Base-by-base conservation (phyloP, 2,797 vertebrate species). In the Typhlichthys subterraneus region DNA sequence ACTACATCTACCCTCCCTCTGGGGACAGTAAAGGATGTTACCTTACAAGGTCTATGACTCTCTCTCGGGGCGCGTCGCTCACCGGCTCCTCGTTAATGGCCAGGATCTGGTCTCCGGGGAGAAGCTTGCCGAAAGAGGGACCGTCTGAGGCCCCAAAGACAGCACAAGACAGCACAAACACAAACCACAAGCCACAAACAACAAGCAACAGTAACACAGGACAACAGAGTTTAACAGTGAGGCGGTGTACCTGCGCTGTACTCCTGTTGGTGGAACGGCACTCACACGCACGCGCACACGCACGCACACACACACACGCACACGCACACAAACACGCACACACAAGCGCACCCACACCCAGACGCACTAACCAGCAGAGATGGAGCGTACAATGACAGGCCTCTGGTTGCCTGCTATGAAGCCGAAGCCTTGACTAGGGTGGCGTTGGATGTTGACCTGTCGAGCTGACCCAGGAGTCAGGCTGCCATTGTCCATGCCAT, bases 41-140 rank as follows among this genome's bases (percentile, higher is more conserved):
- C 96, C 96, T 98, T 94, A 98, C 91, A 85, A 98, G 95, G 91
- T 98, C 96, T 91, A 98, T 97, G 95, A 98, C 94, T 94, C 95
- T 97, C 93, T 97, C 96, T 83, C 96, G 93, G 85, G 96, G 91
- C 76, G 91, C 94, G 91, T 96, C 96, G 89, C 95, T 97, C 94
- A 98, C 94, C 12, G 94, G 94, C 90, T 99, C 96, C 77, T 97
- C 87, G 77, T 98, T 95, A 92, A 99, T 97, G 89, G 95, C 94
- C 90, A 98, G 93, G 91, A 98, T 97, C 92, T 98, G 96, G 90
- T 99, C 97, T 90, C 96, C 96, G 46, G 96, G 89, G 75, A 98
- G 91, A 88, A 99, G 95, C 82, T 97, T 98, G 90, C 97, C 94
- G 88, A 96, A 95, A 75, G 96, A 98, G 61, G 95, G 96, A 84